These are phyloP conservation scores for Meles meles DNA, from an alignment of 2,113 vertebrate species.

Conservation along the genomic window DNA sequence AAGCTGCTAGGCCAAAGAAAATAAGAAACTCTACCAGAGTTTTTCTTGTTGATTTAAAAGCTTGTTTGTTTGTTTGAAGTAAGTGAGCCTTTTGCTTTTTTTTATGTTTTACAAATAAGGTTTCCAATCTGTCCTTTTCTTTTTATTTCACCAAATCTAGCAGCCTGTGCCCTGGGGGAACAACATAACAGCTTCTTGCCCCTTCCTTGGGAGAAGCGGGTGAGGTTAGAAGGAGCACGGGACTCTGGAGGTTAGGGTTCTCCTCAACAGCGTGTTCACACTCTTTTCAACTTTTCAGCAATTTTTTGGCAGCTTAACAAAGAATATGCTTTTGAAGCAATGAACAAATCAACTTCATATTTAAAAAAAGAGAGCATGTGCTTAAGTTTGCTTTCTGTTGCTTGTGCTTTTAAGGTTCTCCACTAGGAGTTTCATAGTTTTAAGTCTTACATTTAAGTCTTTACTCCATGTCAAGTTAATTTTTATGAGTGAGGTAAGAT, in stretches of 20 bases:
- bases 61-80: background rate
- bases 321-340: background rate
- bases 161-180: background rate
- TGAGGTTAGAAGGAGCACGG: accelerated
- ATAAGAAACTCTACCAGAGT: background rate
- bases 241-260: background rate
- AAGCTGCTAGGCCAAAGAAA: background rate
- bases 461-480: background rate
- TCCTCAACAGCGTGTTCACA: background rate
- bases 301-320: background rate
- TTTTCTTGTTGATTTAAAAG: background rate
- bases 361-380: background rate
- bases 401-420: background rate
- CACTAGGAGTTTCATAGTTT: background rate
- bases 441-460: background rate
- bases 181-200: background rate
- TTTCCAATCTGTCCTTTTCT: background rate
- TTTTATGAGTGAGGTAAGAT: background rate
- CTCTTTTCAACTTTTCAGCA: background rate
- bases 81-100: background rate
- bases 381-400: background rate
- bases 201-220: no score
- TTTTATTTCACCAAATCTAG: background rate
- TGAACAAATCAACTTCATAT: background rate
- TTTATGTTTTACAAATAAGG: background rate